A percentile compares a stretch with the other conserved stretches of the same genome.
phyloP scores from a whole-genome alignment of 2,797 vertebrate species.

The Pelodytes ibericus region DNA sequence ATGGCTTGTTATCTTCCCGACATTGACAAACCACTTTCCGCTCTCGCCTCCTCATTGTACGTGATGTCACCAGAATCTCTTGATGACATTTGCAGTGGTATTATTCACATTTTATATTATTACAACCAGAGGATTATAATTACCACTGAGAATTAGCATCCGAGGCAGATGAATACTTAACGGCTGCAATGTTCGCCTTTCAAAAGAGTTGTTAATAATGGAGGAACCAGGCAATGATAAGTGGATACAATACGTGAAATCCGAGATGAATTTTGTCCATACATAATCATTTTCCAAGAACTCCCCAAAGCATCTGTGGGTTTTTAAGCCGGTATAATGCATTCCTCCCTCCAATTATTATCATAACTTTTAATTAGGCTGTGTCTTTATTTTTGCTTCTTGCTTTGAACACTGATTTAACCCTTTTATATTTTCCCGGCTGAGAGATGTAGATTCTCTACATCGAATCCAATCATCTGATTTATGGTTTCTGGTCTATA shows the following conservation, averaged over 20 bases:
- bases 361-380: slow-evolving; percentile 9
- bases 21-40: too few species aligned
- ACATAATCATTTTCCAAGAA: slow-evolving; percentile 5
- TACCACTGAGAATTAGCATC: slow-evolving; percentile 26
- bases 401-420: not conserved
- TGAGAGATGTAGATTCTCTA: too few species aligned
- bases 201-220: slow-evolving; percentile 1
- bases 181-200: not conserved
- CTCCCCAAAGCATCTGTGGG: not conserved
- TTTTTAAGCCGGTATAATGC: not conserved
- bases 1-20: too few species aligned
- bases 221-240: not conserved
- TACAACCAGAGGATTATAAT: slow-evolving; percentile 47
- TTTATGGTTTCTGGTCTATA: too few species aligned
- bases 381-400: not conserved
- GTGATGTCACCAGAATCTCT: slow-evolving; percentile 28
- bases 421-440: too few species aligned
- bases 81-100: slow-evolving; percentile 24
- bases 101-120: slow-evolving; percentile 41
- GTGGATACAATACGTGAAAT: not conserved
- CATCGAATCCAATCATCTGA: too few species aligned
- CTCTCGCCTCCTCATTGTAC: slow-evolving; percentile 41
- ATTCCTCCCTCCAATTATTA: slow-evolving; percentile 12
- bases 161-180: slow-evolving; percentile 32
- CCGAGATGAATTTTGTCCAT: not conserved